Evolutionary conservation across 2,888 invertebrate genomes (phyloP).

Genomic region (Meteorus cinctellus): DNA sequence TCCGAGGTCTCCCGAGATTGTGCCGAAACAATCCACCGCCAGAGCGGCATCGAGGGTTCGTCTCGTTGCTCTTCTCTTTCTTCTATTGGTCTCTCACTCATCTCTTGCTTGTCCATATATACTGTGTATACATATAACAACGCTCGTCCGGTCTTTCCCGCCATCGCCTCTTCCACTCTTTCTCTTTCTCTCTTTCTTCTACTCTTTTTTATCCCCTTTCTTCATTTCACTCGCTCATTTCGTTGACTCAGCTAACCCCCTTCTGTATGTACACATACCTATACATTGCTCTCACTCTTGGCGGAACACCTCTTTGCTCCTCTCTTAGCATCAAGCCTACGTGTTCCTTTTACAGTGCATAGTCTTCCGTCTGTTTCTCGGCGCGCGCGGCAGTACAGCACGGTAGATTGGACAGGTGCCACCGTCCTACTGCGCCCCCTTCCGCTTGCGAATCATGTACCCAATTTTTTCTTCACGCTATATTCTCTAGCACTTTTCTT

Average conservation of each 20-base stretch:
- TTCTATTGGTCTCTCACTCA: constrained; percentile 18
- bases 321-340: constrained; percentile 39
- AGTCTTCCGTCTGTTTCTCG: constrained; percentile 39
- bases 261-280: constrained; percentile 25
- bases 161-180: neutral
- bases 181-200: constrained; percentile 11
- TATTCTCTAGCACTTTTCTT: constrained; percentile 1
- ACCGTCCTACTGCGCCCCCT: constrained; percentile 44
- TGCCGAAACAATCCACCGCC: constrained; percentile 52
- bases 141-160: constrained; percentile 13
- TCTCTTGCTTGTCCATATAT: constrained; percentile 9
- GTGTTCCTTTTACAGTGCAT: constrained; percentile 39
- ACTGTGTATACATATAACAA: constrained; percentile 10
- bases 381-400: constrained; percentile 34
- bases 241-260: constrained; percentile 6
- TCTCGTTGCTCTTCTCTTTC: constrained; percentile 36
- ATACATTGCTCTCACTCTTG: neutral
- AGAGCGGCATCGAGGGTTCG: constrained; percentile 39
- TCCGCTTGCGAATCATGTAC: constrained; percentile 47
- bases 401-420: constrained; percentile 51
- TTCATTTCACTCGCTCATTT: constrained; percentile 13
- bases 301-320: neutral
- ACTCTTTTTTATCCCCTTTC: neutral
- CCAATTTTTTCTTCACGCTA: constrained; percentile 38
- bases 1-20: constrained; percentile 52